Conservation (phyloP, 1,140 invertebrate genomes). For the Drosophila subpulchrella region DNA sequence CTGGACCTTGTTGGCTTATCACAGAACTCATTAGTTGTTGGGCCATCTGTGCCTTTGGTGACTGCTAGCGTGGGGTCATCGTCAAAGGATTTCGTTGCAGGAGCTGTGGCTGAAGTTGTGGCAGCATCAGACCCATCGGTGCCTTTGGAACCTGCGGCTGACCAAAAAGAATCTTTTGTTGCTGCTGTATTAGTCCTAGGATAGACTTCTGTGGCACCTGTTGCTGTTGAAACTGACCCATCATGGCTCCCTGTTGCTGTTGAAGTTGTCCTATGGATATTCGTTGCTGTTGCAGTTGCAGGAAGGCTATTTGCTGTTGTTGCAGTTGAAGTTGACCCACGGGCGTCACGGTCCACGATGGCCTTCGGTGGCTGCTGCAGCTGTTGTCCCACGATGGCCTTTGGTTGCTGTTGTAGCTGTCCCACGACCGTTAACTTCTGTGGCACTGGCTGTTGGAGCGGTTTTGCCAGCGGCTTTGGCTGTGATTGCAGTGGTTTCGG, state of each 20-base stretch:
- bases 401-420: constrained; percentile 6
- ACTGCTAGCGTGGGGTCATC: background rate
- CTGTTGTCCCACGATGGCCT: background rate
- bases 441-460: background rate
- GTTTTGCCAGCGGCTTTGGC: background rate
- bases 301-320: background rate
- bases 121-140: background rate
- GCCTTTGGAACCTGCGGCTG: constrained; percentile 5
- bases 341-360: background rate
- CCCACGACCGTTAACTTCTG: background rate
- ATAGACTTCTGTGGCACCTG: background rate
- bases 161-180: background rate
- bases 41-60: background rate
- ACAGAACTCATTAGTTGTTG: constrained; percentile 8
- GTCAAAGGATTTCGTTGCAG: constrained; percentile 5
- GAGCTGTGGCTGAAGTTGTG: background rate
- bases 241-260: constrained; percentile 10
- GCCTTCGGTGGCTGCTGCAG: constrained; percentile 7
- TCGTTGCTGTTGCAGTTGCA: constrained; percentile 18
- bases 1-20: background rate
- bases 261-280: background rate
- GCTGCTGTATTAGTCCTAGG: constrained; percentile 11
- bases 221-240: constrained; percentile 1
- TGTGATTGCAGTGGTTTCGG: constrained; percentile 1
- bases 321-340: background rate